Evolutionary conservation across 2,888 invertebrate genomes (phyloP).

Genomic region (Drosophila subsilvestris): DNA sequence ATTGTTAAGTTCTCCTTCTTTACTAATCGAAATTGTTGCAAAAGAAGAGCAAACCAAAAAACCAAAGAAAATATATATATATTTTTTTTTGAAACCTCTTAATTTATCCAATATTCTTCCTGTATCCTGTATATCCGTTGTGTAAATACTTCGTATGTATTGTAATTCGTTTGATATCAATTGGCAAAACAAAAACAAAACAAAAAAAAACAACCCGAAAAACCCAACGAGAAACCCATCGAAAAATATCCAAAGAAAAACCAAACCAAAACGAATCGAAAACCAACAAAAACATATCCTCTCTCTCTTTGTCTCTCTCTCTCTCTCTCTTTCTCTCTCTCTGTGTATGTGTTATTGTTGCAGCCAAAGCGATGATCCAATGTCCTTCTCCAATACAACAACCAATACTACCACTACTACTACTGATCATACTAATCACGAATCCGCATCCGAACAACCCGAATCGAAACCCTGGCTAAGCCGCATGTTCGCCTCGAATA

Average conservation of each 20-base stretch:
- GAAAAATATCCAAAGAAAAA: conserved; percentile 33
- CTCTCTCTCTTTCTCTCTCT: conserved; percentile 60
- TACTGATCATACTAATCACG: conserved; percentile 75
- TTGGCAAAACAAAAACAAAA: conserved; percentile 25
- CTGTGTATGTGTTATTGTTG: conserved; percentile 82
- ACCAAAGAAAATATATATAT: conserved; percentile 8
- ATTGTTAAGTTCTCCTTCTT: conserved; percentile 40
- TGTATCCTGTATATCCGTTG: conserved; percentile 29
- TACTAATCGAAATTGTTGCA: conserved; percentile 30
- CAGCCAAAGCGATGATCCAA: conserved; percentile 83
- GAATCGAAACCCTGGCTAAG: conserved; percentile 83
- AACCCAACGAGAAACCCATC: conserved; percentile 12
- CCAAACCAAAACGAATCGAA: conserved; percentile 1
- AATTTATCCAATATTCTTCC: conserved; percentile 20
- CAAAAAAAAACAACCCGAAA: conserved; percentile 14
- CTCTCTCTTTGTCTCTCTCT: conserved; percentile 52
- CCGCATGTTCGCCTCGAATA: conserved; percentile 82
- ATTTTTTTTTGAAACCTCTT: conserved; percentile 12
- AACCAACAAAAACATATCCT: conserved; percentile 59
- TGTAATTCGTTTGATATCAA: conserved; percentile 10
- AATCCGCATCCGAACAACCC: conserved; percentile 75
- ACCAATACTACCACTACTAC: conserved; percentile 72
- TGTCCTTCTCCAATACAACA: conserved; percentile 80
- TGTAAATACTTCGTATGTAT: conserved; percentile 34
- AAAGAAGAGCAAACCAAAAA: conserved; percentile 29